Conservation (phyloP, 2,888 invertebrate species). For the Stegana nigrithorax region DNA sequence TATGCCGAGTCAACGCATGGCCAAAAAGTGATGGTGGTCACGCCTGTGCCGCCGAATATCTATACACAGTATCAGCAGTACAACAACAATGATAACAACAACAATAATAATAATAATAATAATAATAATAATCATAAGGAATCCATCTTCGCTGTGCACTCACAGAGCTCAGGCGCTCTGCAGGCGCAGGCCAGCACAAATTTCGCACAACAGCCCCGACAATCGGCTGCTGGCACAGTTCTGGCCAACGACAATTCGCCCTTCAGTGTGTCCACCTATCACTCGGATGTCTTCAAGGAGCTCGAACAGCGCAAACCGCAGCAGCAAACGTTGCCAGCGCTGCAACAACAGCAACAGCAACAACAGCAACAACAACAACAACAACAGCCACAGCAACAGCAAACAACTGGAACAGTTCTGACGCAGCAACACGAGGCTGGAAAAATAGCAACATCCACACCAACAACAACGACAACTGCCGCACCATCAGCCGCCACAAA, state of each 20-base stretch:
- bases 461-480: slow-evolving; percentile 1
- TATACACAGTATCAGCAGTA: slow-evolving; percentile 49
- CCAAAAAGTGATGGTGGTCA: slow-evolving; percentile 66
- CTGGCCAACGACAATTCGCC: slow-evolving; percentile 45
- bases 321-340: slow-evolving; percentile 6
- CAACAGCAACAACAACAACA: slow-evolving; percentile 26
- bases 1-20: slow-evolving; percentile 64
- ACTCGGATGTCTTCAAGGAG: slow-evolving; percentile 67
- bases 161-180: slow-evolving; percentile 53
- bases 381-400: slow-evolving; percentile 15
- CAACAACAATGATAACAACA: slow-evolving; percentile 29
- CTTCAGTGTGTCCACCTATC: slow-evolving; percentile 66
- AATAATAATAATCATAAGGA: too few species aligned
- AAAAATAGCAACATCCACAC: slow-evolving; percentile 26
- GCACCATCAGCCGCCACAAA: slow-evolving; percentile 33
- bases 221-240: slow-evolving; percentile 28
- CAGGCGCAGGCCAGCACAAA: slow-evolving; percentile 47
- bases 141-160: slow-evolving; percentile 47
- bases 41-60: slow-evolving; percentile 59
- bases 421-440: too few species aligned
- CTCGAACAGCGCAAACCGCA: slow-evolving; percentile 52
- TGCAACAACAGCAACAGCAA: slow-evolving; percentile 24
- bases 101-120: too few species aligned
- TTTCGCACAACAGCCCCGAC: slow-evolving; percentile 57
- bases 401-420: too few species aligned